Evolutionary conservation across 2,888 invertebrate genomes (phyloP).

Genomic region (Troides aeacus): DNA sequence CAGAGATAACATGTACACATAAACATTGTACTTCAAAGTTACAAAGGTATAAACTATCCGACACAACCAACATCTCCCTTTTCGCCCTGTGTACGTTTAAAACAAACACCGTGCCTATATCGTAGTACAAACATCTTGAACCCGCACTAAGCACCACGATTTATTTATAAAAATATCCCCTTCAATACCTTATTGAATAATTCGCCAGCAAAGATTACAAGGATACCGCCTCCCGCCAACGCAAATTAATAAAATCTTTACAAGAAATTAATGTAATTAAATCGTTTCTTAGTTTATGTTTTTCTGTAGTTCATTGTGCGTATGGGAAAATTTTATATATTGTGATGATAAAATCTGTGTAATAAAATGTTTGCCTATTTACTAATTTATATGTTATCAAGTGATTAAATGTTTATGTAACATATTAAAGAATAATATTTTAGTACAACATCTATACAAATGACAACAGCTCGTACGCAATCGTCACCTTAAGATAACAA

Average conservation of each 20-base stretch:
- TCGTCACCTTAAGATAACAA: no score
- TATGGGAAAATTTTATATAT: slow-evolving; percentile 27
- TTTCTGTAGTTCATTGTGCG: slow-evolving; percentile 19
- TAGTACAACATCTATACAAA: no score
- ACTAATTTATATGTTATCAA: no score
- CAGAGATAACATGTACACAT: no score
- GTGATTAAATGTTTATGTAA: no score
- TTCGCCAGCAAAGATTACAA: slow-evolving; percentile 50
- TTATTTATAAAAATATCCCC: slow-evolving; percentile 48
- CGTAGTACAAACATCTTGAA: slow-evolving; percentile 48
- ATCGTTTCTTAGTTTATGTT: slow-evolving; percentile 42
- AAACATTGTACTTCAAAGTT: not conserved
- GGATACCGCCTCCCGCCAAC: slow-evolving; percentile 43
- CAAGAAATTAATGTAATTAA: slow-evolving; percentile 64
- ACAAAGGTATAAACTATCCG: not conserved
- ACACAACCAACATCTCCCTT: slow-evolving; percentile 30
- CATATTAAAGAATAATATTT: no score
- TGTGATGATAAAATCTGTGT: not conserved
- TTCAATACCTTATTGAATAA: slow-evolving; percentile 70
- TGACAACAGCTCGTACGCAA: no score
- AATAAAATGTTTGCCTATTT: not conserved
- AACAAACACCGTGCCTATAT: slow-evolving; percentile 55
- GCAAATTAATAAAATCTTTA: slow-evolving; percentile 66
- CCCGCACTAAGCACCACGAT: slow-evolving; percentile 41
- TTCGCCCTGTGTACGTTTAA: slow-evolving; percentile 46